These are phyloP conservation scores for Netelia melanura DNA, from an alignment of 2,888 invertebrate genomes.

Conservation along the genomic window DNA sequence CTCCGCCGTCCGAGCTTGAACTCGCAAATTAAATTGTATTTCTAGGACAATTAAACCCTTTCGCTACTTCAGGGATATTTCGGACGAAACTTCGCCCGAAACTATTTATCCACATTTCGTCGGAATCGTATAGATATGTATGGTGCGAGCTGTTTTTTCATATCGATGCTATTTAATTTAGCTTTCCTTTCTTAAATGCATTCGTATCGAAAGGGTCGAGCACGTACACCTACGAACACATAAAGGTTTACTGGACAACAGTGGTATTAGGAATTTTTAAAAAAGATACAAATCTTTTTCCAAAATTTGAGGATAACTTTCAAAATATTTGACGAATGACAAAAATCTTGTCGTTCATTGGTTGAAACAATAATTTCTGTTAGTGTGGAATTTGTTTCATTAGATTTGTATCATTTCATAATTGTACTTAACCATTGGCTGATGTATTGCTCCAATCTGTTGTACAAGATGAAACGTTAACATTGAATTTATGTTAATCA, in stretches of 20 bases:
- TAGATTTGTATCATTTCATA: not conserved
- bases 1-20: constrained; percentile 76
- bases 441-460: not conserved
- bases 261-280: constrained; percentile 31
- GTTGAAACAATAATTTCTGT: not conserved
- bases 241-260: not conserved
- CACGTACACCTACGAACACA: constrained; percentile 5
- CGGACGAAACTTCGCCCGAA: constrained; percentile 12
- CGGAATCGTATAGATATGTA: constrained; percentile 10
- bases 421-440: constrained; percentile 12
- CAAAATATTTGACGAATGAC: too few species aligned
- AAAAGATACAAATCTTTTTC: not conserved
- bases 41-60: constrained; percentile 45
- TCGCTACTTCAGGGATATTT: constrained; percentile 58
- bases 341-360: not conserved
- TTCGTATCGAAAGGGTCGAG: constrained; percentile 7
- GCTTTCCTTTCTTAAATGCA: not conserved
- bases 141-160: constrained; percentile 4
- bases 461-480: too few species aligned
- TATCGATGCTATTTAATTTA: not conserved
- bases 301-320: too few species aligned
- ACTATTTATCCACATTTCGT: constrained; percentile 38
- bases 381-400: not conserved
- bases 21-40: constrained; percentile 68
- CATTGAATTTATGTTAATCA: too few species aligned